A percentile compares a stretch with the other conserved stretches of the same genome.
These are phyloP conservation scores for Ciconia boyciana DNA, from an alignment of 2,113 vertebrate genomes.

Conservation along the genomic window DNA sequence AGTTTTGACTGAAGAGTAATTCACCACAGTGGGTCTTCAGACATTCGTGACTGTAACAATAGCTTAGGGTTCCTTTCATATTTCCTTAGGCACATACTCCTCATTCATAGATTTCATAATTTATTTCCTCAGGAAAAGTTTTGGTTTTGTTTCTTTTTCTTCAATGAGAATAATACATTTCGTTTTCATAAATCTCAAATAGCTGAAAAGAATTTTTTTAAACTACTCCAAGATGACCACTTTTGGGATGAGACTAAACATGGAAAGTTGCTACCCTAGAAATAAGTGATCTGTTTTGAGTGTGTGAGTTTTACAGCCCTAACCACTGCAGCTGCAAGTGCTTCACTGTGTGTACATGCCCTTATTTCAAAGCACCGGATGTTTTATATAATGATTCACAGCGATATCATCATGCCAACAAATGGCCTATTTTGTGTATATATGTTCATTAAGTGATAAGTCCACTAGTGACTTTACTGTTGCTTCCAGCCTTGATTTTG, in stretches of 20 bases:
- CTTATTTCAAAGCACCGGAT: conserved; percentile 23
- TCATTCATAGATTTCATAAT: background rate
- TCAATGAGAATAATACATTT: background rate
- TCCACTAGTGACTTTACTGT: conserved; percentile 3
- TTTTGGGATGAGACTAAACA: background rate
- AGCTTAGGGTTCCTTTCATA: background rate
- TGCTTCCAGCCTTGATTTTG: conserved; percentile 17
- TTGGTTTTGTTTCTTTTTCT: background rate
- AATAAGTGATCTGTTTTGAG: background rate
- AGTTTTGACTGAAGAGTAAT: background rate
- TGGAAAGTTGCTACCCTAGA: background rate
- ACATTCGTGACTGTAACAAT: background rate
- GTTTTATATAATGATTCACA: conserved; percentile 26
- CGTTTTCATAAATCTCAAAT: background rate
- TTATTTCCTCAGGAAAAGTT: background rate
- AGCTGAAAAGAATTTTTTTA: background rate
- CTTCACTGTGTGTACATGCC: background rate
- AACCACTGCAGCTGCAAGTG: background rate
- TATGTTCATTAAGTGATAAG: conserved; percentile 28
- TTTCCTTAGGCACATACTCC: background rate
- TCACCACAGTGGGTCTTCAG: background rate
- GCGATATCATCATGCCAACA: background rate
- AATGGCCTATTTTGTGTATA: background rate
- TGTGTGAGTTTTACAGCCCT: background rate
- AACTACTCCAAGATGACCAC: background rate